These are phyloP conservation scores for Panorpa germanica DNA, from an alignment of 2,888 invertebrate species.

Conservation along the genomic window DNA sequence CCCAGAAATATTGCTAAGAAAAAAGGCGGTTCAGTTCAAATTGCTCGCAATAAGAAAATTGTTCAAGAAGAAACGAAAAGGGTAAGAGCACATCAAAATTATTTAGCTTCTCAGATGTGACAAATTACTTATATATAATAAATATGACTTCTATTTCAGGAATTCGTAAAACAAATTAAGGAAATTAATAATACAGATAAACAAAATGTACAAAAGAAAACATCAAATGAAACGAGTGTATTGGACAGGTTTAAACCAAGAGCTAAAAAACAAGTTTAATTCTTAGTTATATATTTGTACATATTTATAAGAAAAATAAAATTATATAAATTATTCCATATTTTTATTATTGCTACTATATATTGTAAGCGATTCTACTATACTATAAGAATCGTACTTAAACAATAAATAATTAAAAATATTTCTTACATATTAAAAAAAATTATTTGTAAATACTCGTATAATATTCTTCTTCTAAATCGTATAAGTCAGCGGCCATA, in stretches of 20 bases:
- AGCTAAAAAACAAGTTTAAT: conserved; percentile 16
- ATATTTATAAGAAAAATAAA: too few relatives aligned
- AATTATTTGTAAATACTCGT: conserved; percentile 24
- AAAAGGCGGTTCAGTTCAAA: conserved; percentile 53
- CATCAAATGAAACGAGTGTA: conserved; percentile 27
- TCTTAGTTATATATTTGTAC: too few relatives aligned
- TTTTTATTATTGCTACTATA: too few relatives aligned
- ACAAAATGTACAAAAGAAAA: conserved; percentile 19
- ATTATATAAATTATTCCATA: too few relatives aligned
- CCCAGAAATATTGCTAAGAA: conserved; percentile 58
- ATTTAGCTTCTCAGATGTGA: conserved; percentile 8
- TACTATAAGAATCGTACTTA: too few relatives aligned
- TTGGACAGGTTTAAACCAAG: conserved; percentile 53
- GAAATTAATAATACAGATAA: conserved; percentile 19
- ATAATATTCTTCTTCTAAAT: conserved; percentile 25
- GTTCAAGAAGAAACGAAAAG: conserved; percentile 46
- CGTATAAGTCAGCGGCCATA: conserved; percentile 67
- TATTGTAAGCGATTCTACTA: too few relatives aligned
- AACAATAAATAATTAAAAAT: too few relatives aligned
- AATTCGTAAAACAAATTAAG: conserved; percentile 10
- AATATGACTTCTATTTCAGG: conserved; percentile 19
- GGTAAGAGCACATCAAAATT: conserved; percentile 25
- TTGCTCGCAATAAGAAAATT: conserved; percentile 57
- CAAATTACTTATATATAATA: conserved; percentile 11
- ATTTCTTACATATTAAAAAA: too few relatives aligned